These are phyloP conservation scores for Catalaphyllia jardinei DNA, from an alignment of 64 coral and sea anemone species.

Conservation along the genomic window DNA sequence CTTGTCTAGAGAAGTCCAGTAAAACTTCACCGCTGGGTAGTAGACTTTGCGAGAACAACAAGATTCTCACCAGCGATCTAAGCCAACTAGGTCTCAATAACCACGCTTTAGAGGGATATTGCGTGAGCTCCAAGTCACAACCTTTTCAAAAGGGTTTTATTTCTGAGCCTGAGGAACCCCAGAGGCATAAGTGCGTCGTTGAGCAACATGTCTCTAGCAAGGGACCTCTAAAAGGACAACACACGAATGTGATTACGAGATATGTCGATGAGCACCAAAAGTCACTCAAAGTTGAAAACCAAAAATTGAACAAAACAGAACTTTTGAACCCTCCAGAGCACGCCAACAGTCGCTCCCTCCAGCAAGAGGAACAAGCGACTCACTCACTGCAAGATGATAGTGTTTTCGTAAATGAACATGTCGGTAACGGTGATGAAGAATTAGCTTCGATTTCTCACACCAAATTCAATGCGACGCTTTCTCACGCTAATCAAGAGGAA, in stretches of 20 bases:
- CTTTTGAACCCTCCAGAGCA: background rate
- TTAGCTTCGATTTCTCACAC: background rate
- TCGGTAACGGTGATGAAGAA: background rate
- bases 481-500: background rate
- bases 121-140: background rate
- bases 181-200: no score
- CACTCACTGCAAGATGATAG: background rate
- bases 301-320: no score
- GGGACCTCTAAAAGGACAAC: no score
- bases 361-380: background rate
- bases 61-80: background rate
- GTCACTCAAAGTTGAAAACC: no score
- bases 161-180: no score
- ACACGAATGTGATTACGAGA: no score
- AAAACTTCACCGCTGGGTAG: background rate
- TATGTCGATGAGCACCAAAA: no score
- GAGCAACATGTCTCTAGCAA: no score
- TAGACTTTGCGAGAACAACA: no score
- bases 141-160: background rate
- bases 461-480: background rate
- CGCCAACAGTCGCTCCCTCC: background rate
- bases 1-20: background rate
- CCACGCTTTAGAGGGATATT: no score
- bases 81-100: background rate
- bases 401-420: background rate